Evolutionary conservation across 2,797 vertebrate genomes (phyloP).

Genomic region (Alfaro cultratus): DNA sequence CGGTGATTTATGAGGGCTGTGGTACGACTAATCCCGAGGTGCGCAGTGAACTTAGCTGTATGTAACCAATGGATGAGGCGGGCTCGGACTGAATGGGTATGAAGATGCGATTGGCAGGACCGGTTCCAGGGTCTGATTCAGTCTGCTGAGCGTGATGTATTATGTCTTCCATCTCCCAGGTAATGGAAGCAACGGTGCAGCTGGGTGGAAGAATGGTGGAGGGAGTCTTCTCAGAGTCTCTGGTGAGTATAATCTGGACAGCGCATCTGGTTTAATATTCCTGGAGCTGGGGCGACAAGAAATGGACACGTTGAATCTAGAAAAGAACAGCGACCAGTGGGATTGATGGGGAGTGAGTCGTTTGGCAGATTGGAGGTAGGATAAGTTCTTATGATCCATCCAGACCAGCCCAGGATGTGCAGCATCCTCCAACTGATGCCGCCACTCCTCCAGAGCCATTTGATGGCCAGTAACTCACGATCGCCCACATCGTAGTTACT

Average conservation of each 20-base stretch:
- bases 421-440: background rate
- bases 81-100: background rate
- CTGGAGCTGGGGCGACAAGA: background rate
- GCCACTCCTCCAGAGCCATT: background rate
- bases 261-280: background rate
- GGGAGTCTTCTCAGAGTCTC: background rate
- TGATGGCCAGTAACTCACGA: background rate
- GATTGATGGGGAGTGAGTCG: too few species aligned
- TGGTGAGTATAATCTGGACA: background rate
- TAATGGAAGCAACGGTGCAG: background rate
- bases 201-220: background rate
- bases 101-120: background rate
- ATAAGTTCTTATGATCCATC: background rate
- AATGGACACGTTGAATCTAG: background rate
- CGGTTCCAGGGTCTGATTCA: slow-evolving; percentile 3
- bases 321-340: background rate
- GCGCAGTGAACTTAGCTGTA: background rate
- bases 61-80: background rate
- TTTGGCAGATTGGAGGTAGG: background rate
- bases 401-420: background rate
- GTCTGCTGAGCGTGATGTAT: background rate
- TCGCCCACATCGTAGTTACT: too few species aligned
- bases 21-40: background rate
- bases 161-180: background rate
- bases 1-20: background rate